Percentiles rank a stretch among this genome's conserved stretches.
Evolutionary conservation across 2,888 invertebrate genomes (phyloP).

Genomic region (Scaptomyza flava): DNA sequence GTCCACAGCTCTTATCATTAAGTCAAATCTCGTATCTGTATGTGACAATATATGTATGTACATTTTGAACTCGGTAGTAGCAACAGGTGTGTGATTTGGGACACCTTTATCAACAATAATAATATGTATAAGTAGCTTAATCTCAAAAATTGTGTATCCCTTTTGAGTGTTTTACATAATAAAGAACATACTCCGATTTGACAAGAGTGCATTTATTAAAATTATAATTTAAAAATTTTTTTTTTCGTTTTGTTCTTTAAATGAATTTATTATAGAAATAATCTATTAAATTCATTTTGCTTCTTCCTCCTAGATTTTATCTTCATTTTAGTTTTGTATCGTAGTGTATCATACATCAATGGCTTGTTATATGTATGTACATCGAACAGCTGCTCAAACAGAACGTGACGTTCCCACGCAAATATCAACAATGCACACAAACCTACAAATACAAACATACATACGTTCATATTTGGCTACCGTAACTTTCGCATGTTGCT

Average conservation of each 20-base stretch:
- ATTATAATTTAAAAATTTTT: neutral
- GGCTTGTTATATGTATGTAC: neutral
- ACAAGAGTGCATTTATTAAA: neutral
- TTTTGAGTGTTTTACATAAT: neutral
- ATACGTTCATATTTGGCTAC: conserved; percentile 1
- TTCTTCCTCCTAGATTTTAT: no score
- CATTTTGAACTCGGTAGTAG: neutral
- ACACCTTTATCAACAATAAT: neutral
- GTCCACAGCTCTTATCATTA: conserved; percentile 19
- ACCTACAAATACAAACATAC: conserved; percentile 3
- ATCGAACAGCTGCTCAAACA: conserved; percentile 49
- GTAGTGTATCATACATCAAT: neutral
- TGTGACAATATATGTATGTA: conserved; percentile 4
- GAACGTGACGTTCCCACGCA: conserved; percentile 48
- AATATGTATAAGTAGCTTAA: neutral
- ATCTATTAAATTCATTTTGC: neutral
- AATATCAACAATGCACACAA: conserved; percentile 15
- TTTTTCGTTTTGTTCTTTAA: neutral
- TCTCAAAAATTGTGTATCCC: neutral
- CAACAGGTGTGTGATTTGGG: neutral
- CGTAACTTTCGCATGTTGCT: conserved; percentile 13
- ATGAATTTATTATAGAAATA: neutral
- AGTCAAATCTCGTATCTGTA: conserved; percentile 9
- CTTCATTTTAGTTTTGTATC: no score
- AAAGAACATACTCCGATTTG: conserved; percentile 2